Conservation (phyloP, 2,113 vertebrate species). For the Corythaixoides concolor region DNA sequence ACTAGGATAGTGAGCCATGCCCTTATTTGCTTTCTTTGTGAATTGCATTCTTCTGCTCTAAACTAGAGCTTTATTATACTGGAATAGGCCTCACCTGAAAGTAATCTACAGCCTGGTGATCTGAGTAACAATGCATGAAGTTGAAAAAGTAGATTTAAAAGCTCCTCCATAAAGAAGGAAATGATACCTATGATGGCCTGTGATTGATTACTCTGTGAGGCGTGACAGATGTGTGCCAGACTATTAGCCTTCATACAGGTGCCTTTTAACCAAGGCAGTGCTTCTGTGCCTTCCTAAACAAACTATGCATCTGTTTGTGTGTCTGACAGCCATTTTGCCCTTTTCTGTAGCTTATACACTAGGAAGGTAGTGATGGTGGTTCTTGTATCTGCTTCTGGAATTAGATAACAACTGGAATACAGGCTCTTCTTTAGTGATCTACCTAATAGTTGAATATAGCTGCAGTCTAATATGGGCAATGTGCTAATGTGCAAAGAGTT, state of each 20-base stretch:
- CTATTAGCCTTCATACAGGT: background rate
- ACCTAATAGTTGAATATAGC: background rate
- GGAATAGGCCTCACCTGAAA: no score
- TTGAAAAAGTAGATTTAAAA: background rate
- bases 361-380: background rate
- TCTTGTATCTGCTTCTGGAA: background rate
- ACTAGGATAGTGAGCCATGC: background rate
- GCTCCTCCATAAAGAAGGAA: background rate
- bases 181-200: background rate
- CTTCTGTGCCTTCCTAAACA: background rate
- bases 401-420: background rate
- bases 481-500: background rate
- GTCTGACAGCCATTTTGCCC: fast-evolving
- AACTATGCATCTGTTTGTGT: background rate
- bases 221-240: background rate
- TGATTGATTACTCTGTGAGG: background rate
- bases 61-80: background rate
- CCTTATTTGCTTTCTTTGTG: background rate
- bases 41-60: background rate
- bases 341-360: background rate
- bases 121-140: background rate
- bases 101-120: no score
- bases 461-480: background rate
- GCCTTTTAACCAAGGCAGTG: background rate
- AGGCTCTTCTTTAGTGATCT: background rate